Base-by-base conservation (phyloP, 2,888 invertebrate species). In the Spodoptera picta region DNA sequence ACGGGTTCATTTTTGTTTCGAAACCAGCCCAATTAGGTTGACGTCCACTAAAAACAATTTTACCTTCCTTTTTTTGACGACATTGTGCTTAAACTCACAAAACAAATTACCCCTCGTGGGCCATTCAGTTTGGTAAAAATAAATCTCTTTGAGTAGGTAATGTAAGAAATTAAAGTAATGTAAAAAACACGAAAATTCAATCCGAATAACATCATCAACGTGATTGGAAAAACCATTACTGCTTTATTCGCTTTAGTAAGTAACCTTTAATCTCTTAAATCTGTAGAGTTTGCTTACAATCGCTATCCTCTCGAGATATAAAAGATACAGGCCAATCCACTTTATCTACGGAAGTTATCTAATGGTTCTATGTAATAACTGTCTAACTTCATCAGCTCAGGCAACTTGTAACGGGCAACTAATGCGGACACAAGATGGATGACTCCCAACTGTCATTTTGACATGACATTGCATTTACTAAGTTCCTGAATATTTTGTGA, bases 261-360 rank as follows among this genome's bases (percentile, higher is more conserved):
- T 36, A 6, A 36, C 58, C 36, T 69, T 63, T 74, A 74, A 72
- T 60, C 55, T 59, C 24, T 59, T 59, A 56, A 48, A 53, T 53
- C 52, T 53, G 47, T 23, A 47, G 63, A 69, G 52, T 43, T 45
- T 53, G 11, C 48, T 45, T 47, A 42, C 44, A 45, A 50, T 19
- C 23, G 6, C 19, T 45, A 36, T 53, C 9, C 54, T 52, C 71
- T 53, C 36, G 27, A 42, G 59, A 44, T 14, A 75, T 74, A 60
- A 70, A 72, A 60, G 47, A 75, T 69, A 69, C 75, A 75, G 53
- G 60, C 53, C 70, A 64, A 72, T 60, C 56, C 75, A 75, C 75
- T 72, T 72, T 70, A 72, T 72, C 47, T 44, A 53, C 56, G 53
- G 47, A 64, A 60, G 65, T 75, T 75, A 70, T 46, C 36, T 75